phyloP scores from a whole-genome alignment of 2,113 vertebrate species.

The Thunnus maccoyii region DNA sequence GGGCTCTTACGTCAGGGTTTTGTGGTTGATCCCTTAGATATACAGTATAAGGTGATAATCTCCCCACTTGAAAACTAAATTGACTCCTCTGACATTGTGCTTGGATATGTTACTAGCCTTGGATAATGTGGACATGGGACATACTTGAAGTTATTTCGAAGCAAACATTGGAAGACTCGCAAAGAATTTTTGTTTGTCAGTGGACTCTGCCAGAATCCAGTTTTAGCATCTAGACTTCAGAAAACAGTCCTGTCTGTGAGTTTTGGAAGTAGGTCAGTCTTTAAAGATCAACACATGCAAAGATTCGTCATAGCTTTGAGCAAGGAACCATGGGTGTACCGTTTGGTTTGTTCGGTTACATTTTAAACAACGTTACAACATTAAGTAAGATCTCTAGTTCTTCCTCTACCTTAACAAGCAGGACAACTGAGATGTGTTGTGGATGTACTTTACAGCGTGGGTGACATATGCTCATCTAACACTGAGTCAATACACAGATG shows the following conservation, averaged over 20 bases:
- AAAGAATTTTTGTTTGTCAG: constrained; percentile 37
- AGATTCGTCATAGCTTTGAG: constrained; percentile 43
- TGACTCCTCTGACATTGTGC: neutral
- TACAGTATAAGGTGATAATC: neutral
- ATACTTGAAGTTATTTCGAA: constrained; percentile 51
- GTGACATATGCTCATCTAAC: neutral
- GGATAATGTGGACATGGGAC: constrained; percentile 21
- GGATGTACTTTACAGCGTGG: neutral
- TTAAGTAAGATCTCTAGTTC: constrained; percentile 14
- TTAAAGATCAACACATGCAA: constrained; percentile 54
- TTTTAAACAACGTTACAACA: constrained; percentile 20
- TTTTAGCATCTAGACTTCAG: constrained; percentile 49
- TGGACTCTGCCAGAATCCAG: constrained; percentile 46
- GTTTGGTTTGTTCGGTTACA: constrained; percentile 26
- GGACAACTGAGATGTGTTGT: constrained; percentile 2
- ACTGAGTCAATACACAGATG: neutral
- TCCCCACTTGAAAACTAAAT: constrained; percentile 7
- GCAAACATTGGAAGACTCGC: constrained; percentile 44
- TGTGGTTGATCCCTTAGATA: neutral
- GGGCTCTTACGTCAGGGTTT: neutral
- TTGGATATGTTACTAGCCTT: constrained; percentile 23
- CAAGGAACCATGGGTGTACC: constrained; percentile 1
- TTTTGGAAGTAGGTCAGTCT: constrained; percentile 65
- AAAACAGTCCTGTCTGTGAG: constrained; percentile 48
- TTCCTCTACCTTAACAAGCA: constrained; percentile 20